Percentiles rank a stretch among this genome's conserved stretches.
phyloP scores from a whole-genome alignment of 2,888 invertebrate species.

The Prenolepis imparis region DNA sequence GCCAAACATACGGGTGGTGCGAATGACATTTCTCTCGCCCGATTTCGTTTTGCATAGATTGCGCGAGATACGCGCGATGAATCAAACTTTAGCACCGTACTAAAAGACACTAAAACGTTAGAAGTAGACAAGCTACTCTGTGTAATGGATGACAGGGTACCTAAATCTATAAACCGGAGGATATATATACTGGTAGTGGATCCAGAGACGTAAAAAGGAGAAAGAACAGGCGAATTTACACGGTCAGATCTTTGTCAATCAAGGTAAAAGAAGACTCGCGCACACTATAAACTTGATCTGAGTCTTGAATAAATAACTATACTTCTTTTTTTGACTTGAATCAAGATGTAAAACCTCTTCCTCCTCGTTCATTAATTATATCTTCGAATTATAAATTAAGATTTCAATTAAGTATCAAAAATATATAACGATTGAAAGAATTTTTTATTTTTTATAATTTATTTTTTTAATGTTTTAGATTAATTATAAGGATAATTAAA shows the following conservation, averaged over 20 bases:
- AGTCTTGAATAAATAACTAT: not conserved
- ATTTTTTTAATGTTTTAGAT: not conserved
- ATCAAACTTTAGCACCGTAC: slow-evolving; percentile 41
- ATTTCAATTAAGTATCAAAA: not conserved
- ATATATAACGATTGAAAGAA: not conserved
- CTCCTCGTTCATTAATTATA: not conserved
- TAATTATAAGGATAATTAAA: not conserved
- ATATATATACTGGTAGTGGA: not conserved
- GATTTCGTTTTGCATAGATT: slow-evolving; percentile 31
- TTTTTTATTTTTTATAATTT: not conserved
- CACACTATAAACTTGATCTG: slow-evolving; percentile 19
- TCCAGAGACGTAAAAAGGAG: not conserved
- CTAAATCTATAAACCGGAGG: slow-evolving; percentile 13
- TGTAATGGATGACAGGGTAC: slow-evolving; percentile 37
- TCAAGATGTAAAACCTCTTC: not conserved
- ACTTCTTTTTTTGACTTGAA: not conserved
- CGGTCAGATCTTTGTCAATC: not conserved
- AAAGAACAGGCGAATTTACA: slow-evolving; percentile 14
- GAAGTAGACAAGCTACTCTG: slow-evolving; percentile 10
- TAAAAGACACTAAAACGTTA: slow-evolving; percentile 45
- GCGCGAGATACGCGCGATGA: slow-evolving; percentile 4
- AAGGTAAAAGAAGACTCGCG: not conserved
- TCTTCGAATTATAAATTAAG: not conserved
- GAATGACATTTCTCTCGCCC: slow-evolving; percentile 1
- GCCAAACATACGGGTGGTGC: slow-evolving; percentile 23